A percentile compares a stretch with the other conserved stretches of the same genome.
These are phyloP conservation scores for Scaptodrosophila lebanonensis DNA, from an alignment of 1,140 invertebrate species.

Conservation along the genomic window DNA sequence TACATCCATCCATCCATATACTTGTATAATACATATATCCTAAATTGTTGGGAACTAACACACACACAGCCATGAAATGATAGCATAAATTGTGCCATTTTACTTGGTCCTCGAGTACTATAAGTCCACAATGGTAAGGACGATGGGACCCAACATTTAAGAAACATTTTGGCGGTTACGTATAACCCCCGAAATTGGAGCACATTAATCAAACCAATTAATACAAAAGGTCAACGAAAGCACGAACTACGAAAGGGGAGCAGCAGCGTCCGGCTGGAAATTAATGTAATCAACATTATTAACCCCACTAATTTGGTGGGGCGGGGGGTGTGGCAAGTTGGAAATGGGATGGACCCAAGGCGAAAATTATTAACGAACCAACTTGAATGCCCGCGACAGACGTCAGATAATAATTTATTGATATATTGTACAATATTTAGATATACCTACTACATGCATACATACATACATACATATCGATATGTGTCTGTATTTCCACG, in stretches of 20 bases:
- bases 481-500: too few species aligned
- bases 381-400: constrained; percentile 41
- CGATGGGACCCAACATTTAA: too few species aligned
- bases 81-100: too few species aligned
- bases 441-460: too few species aligned
- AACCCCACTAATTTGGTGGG: constrained; percentile 36
- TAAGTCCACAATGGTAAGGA: too few species aligned
- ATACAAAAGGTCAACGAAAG: constrained; percentile 57
- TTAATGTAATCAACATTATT: constrained; percentile 8
- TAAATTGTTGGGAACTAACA: too few species aligned
- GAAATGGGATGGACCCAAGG: constrained; percentile 4
- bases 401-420: constrained; percentile 70
- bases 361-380: constrained; percentile 63
- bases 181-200: constrained; percentile 59
- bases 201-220: constrained; percentile 72
- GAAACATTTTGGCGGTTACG: too few species aligned
- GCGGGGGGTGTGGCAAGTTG: constrained; percentile 16
- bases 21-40: too few species aligned
- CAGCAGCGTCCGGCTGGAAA: neutral
- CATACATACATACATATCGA: neutral
- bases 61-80: too few species aligned
- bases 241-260: constrained; percentile 16
- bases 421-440: too few species aligned
- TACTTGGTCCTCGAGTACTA: too few species aligned
- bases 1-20: too few species aligned